phyloP scores from a whole-genome alignment of 2,888 invertebrate species.

The Ommatoiulus sabulosus region DNA sequence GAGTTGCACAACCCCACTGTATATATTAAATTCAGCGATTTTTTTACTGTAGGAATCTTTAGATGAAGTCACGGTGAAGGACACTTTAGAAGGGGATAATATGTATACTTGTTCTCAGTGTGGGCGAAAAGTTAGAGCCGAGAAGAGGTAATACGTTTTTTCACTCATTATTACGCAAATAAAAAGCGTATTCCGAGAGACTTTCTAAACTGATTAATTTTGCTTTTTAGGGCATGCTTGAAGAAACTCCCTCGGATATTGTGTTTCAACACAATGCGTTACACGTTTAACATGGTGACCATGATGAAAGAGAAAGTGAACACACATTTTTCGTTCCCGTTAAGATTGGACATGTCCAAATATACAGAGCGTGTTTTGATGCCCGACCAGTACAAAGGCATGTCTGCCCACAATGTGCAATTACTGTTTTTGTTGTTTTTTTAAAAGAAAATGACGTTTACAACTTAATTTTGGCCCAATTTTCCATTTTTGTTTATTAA shows the following conservation, averaged over 20 bases:
- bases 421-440: too few species aligned
- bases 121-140: conserved; percentile 93
- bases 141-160: conserved; percentile 76
- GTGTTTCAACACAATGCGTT: conserved; percentile 97
- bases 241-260: conserved; percentile 92
- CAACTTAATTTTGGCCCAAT: too few species aligned
- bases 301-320: conserved; percentile 98
- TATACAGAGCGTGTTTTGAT: conserved; percentile 94
- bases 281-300: conserved; percentile 97
- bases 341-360: conserved; percentile 92
- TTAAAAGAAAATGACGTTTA: too few species aligned
- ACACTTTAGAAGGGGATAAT: conserved; percentile 95
- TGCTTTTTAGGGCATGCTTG: conserved; percentile 81
- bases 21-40: too few species aligned
- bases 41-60: conserved; percentile 77
- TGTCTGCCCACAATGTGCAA: not conserved
- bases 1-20: too few species aligned
- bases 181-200: not conserved
- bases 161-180: conserved; percentile 58
- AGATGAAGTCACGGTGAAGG: conserved; percentile 97
- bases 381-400: conserved; percentile 86
- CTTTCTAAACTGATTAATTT: not conserved
- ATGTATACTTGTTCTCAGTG: conserved; percentile 98
- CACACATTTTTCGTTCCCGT: conserved; percentile 95
- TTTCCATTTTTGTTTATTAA: too few species aligned